A percentile compares a stretch with the other conserved stretches of the same genome.
Evolutionary conservation across 2,888 invertebrate genomes (phyloP).

Genomic region (Aelia acuminata): DNA sequence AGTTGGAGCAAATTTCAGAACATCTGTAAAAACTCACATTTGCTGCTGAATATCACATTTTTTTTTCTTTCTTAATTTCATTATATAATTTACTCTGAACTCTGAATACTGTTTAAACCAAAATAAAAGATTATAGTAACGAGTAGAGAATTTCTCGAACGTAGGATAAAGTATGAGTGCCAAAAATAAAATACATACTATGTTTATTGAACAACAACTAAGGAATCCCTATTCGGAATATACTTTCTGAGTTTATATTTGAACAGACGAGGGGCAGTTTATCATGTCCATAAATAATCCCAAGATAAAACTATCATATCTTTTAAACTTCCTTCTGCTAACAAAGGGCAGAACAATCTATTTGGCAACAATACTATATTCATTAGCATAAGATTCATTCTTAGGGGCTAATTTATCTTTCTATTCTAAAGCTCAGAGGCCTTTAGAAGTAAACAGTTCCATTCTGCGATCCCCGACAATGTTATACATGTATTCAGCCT

Average conservation of each 20-base stretch:
- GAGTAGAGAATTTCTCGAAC: too few species aligned
- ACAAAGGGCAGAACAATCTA: conserved; percentile 15
- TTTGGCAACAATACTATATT: conserved; percentile 45
- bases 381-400: conserved; percentile 48
- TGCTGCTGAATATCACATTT: too few species aligned
- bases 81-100: too few species aligned
- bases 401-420: conserved; percentile 29
- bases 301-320: not conserved
- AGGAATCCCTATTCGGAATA: not conserved
- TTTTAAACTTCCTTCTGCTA: not conserved
- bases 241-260: not conserved
- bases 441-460: conserved; percentile 49
- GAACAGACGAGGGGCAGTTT: not conserved
- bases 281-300: not conserved
- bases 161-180: too few species aligned
- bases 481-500: not conserved
- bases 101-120: too few species aligned
- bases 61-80: too few species aligned
- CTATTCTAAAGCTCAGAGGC: conserved; percentile 25
- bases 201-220: not conserved
- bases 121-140: too few species aligned
- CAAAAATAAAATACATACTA: not conserved
- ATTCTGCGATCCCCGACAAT: conserved; percentile 32
- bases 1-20: too few species aligned
- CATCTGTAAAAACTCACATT: too few species aligned